phyloP scores from a whole-genome alignment of 2,113 vertebrate species.

The Felis chaus region DNA sequence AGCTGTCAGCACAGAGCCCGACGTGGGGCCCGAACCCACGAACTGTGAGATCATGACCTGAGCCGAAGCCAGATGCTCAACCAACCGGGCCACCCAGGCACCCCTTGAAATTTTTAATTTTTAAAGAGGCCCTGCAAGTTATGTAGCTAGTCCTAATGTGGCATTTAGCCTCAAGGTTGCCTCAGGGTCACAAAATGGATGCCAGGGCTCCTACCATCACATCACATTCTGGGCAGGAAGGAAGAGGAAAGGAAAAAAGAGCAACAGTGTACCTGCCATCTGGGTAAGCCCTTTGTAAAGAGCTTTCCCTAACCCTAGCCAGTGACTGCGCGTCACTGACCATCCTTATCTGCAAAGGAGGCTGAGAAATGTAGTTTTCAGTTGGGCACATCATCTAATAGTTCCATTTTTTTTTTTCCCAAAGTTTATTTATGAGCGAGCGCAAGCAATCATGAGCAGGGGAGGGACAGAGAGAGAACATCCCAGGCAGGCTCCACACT shows the following conservation, averaged over 20 bases:
- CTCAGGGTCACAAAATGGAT: neutral
- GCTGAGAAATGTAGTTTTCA: neutral
- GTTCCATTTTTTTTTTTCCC: neutral
- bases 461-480: no score
- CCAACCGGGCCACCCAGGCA: no score
- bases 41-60: no score
- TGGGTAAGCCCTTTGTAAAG: neutral
- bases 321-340: neutral
- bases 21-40: no score
- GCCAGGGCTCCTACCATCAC: neutral
- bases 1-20: no score
- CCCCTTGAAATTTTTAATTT: neutral
- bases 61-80: no score
- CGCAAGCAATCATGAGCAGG: no score
- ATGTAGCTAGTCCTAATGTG: neutral
- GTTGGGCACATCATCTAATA: neutral
- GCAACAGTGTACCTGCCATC: neutral
- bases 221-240: neutral
- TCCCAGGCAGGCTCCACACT: no score
- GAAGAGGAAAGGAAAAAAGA: neutral
- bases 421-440: no score
- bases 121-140: neutral
- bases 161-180: neutral
- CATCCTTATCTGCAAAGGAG: neutral
- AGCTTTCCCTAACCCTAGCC: neutral